These are phyloP conservation scores for Aviceda subcristata DNA, from an alignment of 2,113 vertebrate species.

Conservation along the genomic window DNA sequence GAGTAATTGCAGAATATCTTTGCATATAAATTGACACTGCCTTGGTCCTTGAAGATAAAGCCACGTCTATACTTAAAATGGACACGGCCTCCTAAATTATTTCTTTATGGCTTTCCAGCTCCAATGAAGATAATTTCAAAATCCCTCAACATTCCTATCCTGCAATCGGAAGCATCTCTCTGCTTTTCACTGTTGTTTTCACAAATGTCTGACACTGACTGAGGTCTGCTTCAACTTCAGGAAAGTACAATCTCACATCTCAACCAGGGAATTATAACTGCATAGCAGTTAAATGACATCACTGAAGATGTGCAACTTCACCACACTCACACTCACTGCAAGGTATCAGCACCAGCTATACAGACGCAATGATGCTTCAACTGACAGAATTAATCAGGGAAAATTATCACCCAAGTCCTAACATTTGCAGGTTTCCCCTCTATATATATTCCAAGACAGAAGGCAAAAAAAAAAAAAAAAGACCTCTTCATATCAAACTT, in stretches of 20 bases:
- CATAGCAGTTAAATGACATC: not conserved
- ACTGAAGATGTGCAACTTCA: not conserved
- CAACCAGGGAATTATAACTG: not conserved
- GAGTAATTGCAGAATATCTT: conserved; percentile 48
- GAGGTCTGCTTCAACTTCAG: not conserved
- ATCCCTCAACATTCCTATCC: not conserved
- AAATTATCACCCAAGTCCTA: not conserved
- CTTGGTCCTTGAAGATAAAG: conserved; percentile 26
- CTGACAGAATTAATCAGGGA: not conserved
- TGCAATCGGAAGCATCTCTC: not conserved
- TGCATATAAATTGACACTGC: conserved; percentile 49
- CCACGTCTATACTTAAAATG: not conserved
- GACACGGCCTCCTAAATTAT: not conserved
- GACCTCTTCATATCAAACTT: not conserved
- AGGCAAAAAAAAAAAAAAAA: not conserved
- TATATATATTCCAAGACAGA: not conserved
- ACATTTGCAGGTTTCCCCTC: not conserved
- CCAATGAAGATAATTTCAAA: not conserved
- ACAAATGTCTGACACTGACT: not conserved
- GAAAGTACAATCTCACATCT: not conserved
- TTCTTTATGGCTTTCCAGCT: conserved; percentile 7
- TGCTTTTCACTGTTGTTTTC: not conserved
- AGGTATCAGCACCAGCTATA: not conserved
- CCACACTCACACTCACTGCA: accelerated
- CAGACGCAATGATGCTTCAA: not conserved